Base-by-base conservation (phyloP, 2,888 invertebrate genomes). In the Drosophila mettleri region DNA sequence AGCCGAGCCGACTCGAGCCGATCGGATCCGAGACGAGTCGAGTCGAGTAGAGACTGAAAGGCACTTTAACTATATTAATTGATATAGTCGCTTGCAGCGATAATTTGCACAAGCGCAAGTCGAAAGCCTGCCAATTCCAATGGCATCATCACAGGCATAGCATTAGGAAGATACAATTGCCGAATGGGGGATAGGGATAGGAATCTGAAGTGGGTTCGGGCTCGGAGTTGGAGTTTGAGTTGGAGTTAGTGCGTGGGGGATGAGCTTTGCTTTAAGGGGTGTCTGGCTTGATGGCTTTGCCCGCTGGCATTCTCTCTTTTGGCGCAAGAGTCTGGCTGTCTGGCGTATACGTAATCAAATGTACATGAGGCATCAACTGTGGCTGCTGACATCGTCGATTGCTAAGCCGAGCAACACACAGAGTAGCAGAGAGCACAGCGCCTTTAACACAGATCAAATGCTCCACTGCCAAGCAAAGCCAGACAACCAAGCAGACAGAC, bases 1-100 rank as follows among this genome's bases (percentile, higher is more conserved):
- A 16, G 16, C 36, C 24, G 22, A 57, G 57, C 18, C 16, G 38
- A 46, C 20, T 2, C 10, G 18, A 29, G 51, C 0, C 12, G 29
- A 14, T n/a, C 12, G 2, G 16, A 62, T 18, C 34, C 9, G 7
- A 46, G 18, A 7, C 39, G 33, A 33, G 20, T 12, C 39, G 29
- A 22, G 46, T 3, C 41, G 41, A 18, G 33, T 16, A 3, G 16
- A 39, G 24, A 49, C 51, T 60, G 54, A 70, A 72, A 73, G 70
- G 58, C 79, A 84, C 86, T 84, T 82, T 76, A 85, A 88, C 81
- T 77, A 88, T 88, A 88, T 85, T 85, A 85, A 85, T 85, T 85
- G 89, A 85, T 86, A 79, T 77, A 88, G 71, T 86, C 55, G 89
- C 85, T 88, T 69, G 74, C 71, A 85, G 85, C 85, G 73, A 79